Base-by-base conservation (phyloP, 2,113 vertebrate genomes). In the Clupea harengus region DNA sequence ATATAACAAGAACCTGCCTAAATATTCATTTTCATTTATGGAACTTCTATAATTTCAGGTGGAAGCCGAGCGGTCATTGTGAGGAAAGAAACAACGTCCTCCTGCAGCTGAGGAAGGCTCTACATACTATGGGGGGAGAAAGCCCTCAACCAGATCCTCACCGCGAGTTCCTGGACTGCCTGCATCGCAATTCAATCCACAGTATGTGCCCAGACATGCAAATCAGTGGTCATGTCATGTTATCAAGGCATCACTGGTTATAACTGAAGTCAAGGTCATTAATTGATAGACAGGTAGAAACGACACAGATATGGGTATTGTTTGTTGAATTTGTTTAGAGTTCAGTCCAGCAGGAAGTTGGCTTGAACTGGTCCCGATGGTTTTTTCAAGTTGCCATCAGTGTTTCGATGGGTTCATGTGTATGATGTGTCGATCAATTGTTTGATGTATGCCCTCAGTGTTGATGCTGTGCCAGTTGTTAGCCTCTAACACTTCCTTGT, bases 131-230 rank as follows among this genome's bases (percentile, higher is more conserved):
- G 93, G 87, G 22, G 67, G 88, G 84, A 6, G 85, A 92, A 28
- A 0, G 0, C 2, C 44, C 32, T 25, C 89, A 88, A 67, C 7
- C 52, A 0, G 49, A 4, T n/a, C 88, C 89, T 4, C 94, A 95
- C 81, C 0, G 0, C 0, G 84, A 86, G 85, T 92, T 95, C 86
- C 91, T 95, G 28, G 17, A 49, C 25, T 94, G 93, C 81, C 90
- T 95, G 89, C 88, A 95, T 86, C 45, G 4, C 32, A 91, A 95
- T 90, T 0, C 15, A 17, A 46, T 95, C 18, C 83, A 9, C 83
- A 46, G 94, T 95, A 90, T 88, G 91, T 18, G 78, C 25, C 25
- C 8, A 28, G 28, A 75, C n/a, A 28, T 75, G 67, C 25, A 15
- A 75, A 9, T 67, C 4, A 64, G 57, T 64, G 6, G 78, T 25